Percentiles rank a stretch among this genome's conserved stretches.
Conservation (phyloP, 2,888 invertebrate species). For the Synergus japonicus region DNA sequence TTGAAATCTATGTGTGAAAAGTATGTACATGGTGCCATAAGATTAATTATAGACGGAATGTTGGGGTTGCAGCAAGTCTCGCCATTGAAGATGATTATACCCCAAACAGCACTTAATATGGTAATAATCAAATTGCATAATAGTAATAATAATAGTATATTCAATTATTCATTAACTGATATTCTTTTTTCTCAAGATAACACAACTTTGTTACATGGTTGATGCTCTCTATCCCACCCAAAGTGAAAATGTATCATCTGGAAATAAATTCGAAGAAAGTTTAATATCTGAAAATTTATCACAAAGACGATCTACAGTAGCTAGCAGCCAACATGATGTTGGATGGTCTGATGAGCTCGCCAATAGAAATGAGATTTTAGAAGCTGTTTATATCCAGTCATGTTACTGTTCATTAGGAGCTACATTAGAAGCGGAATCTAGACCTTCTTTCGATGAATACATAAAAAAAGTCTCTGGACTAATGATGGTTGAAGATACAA, state of each 20-base stretch:
- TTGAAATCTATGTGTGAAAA: constrained; percentile 84
- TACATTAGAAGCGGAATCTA: constrained; percentile 83
- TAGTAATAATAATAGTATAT: not conserved
- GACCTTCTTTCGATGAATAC: constrained; percentile 87
- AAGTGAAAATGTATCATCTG: constrained; percentile 46
- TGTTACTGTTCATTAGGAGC: constrained; percentile 93
- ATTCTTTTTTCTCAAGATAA: constrained; percentile 79
- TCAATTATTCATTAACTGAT: not conserved
- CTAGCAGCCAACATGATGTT: constrained; percentile 75
- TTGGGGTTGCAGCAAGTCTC: constrained; percentile 85
- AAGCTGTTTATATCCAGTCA: constrained; percentile 80
- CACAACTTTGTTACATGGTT: constrained; percentile 89
- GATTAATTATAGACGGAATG: constrained; percentile 85
- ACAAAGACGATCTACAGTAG: constrained; percentile 77
- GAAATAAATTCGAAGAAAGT: constrained; percentile 43
- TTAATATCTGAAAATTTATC: constrained; percentile 76
- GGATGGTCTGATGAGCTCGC: constrained; percentile 76
- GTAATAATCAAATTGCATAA: constrained; percentile 72
- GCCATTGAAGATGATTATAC: constrained; percentile 89
- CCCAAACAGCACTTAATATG: constrained; percentile 92
- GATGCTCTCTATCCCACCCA: constrained; percentile 83
- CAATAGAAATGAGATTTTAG: constrained; percentile 63
- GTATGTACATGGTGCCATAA: constrained; percentile 86
- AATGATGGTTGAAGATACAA: constrained; percentile 83
- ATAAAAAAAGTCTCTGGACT: constrained; percentile 87